Conservation (phyloP, 2,113 vertebrate species). For the Otolemur garnettii region DNA sequence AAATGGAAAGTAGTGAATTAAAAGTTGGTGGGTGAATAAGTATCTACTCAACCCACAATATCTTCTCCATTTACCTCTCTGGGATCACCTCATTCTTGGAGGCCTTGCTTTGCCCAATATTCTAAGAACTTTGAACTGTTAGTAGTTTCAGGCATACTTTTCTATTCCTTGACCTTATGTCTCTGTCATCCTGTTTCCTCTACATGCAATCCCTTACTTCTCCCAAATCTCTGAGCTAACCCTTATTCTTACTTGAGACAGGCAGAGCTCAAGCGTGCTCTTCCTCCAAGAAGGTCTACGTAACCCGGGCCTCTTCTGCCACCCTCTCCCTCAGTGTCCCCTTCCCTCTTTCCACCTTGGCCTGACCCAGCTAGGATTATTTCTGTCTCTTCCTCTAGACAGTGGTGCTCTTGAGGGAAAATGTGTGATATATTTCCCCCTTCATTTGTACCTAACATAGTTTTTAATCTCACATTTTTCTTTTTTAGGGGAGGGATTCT, state of each 20-base stretch:
- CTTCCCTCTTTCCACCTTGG: not conserved
- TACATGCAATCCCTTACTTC: not conserved
- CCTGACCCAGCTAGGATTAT: not conserved
- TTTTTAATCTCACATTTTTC: not conserved
- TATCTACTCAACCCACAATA: not conserved
- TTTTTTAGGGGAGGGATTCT: not conserved
- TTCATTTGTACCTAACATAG: not conserved
- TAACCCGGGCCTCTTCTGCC: not conserved
- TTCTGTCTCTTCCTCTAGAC: not conserved
- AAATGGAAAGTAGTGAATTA: not conserved
- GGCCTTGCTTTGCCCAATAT: not conserved
- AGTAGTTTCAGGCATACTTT: rapidly evolving
- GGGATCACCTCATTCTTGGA: constrained; percentile 6
- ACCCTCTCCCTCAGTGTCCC: not conserved
- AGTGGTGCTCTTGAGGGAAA: not conserved
- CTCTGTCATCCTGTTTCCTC: not conserved
- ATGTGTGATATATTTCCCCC: not conserved
- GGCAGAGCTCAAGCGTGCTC: not conserved
- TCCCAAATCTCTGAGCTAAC: not conserved
- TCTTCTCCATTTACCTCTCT: not conserved
- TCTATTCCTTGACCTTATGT: not conserved
- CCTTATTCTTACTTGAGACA: not conserved
- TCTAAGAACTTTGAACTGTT: not conserved
- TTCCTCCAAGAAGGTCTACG: not conserved
- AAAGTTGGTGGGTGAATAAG: not conserved